These are phyloP conservation scores for Malurus cyaneus DNA, from an alignment of 2,113 vertebrate genomes.

Conservation along the genomic window DNA sequence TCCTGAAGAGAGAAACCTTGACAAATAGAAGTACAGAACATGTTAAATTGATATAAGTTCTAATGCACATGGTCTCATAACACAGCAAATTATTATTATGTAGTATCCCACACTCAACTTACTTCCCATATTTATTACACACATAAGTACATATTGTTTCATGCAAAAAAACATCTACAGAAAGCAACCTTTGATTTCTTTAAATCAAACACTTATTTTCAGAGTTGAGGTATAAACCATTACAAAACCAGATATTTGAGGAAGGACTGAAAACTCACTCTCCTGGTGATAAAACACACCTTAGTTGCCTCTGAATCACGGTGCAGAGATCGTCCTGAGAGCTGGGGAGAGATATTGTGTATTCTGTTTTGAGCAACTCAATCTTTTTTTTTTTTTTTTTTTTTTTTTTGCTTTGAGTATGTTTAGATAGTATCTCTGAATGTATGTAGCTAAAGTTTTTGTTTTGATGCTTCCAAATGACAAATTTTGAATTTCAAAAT, in stretches of 20 bases:
- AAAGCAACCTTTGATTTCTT: neutral
- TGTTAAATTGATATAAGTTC: neutral
- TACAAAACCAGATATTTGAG: neutral
- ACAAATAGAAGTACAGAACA: neutral
- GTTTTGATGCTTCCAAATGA: neutral
- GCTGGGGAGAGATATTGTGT: neutral
- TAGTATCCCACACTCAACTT: neutral
- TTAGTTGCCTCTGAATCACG: neutral
- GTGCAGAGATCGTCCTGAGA: neutral
- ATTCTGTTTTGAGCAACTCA: neutral
- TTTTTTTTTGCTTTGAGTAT: neutral
- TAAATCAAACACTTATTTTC: neutral
- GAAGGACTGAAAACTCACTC: neutral
- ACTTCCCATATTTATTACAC: neutral
- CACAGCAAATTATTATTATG: neutral
- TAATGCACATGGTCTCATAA: neutral
- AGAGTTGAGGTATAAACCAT: neutral
- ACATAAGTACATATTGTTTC: neutral
- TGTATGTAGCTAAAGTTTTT: neutral
- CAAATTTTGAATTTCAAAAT: neutral
- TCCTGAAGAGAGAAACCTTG: neutral
- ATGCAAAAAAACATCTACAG: rapidly evolving
- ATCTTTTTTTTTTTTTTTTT: neutral
- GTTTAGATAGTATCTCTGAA: neutral
- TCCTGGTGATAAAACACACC: neutral